phyloP scores from a whole-genome alignment of 2,888 invertebrate species.

The Amiota mariae region DNA sequence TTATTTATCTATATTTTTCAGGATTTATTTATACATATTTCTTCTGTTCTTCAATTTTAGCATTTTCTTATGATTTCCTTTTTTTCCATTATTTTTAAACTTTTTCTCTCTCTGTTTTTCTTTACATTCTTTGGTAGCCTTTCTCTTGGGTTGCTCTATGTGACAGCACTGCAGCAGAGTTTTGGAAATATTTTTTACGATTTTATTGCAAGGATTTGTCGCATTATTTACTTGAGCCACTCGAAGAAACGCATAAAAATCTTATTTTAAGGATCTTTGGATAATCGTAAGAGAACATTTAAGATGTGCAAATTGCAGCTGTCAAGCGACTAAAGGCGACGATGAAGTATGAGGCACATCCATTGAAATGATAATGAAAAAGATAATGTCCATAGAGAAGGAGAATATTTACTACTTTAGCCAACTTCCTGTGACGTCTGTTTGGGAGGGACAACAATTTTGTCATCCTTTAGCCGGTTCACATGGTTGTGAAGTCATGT shows the following conservation, averaged over 20 bases:
- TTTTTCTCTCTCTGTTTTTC: background rate
- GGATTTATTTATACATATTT: constrained; percentile 1
- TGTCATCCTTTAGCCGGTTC: no score
- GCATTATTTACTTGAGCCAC: background rate
- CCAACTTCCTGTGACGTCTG: no score
- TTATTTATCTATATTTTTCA: constrained; percentile 14
- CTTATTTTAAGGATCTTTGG: background rate
- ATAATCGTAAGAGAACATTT: constrained; percentile 5
- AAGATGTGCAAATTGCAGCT: constrained; percentile 19
- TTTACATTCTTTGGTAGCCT: constrained; percentile 9
- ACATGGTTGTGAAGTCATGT: no score
- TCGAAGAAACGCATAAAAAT: background rate
- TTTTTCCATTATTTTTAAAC: background rate
- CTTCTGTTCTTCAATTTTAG: background rate
- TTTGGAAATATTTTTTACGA: background rate
- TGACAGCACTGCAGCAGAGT: background rate
- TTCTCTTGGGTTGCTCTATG: background rate
- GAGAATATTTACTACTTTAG: no score
- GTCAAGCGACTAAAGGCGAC: background rate
- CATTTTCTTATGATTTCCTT: background rate
- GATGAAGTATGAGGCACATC: no score
- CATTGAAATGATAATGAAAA: constrained; percentile 7
- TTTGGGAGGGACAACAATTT: no score
- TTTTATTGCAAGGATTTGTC: constrained; percentile 10
- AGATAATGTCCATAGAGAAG: background rate